phyloP scores from a whole-genome alignment of 1,140 invertebrate genomes.

The Macrobrachium nipponense region DNA sequence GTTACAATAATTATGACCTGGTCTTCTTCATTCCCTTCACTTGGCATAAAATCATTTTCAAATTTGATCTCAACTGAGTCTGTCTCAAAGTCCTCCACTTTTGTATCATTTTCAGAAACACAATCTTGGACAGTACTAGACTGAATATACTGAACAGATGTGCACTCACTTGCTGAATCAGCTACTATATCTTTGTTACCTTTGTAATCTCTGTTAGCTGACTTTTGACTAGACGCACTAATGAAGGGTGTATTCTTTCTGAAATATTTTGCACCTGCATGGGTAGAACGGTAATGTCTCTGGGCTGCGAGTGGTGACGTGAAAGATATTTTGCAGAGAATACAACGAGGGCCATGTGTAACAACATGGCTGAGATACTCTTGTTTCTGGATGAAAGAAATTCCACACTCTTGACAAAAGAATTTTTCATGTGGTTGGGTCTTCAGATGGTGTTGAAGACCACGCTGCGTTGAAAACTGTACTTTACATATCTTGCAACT shows the following conservation, averaged over 20 bases:
- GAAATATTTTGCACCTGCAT: background rate
- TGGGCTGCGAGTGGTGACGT: slow-evolving; percentile 26
- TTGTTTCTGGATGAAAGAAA: slow-evolving; percentile 16
- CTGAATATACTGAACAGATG: no score
- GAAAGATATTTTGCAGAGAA: slow-evolving; percentile 27
- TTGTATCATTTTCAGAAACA: no score
- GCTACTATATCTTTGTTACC: no score
- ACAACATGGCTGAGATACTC: slow-evolving; percentile 32
- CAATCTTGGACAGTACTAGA: no score
- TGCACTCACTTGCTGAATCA: no score
- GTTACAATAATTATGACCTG: no score
- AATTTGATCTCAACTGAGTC: no score
- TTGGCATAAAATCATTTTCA: no score
- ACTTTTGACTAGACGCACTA: no score
- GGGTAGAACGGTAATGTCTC: slow-evolving; percentile 33
- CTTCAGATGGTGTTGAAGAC: slow-evolving; percentile 41
- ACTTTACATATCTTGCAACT: slow-evolving; percentile 41
- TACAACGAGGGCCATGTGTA: slow-evolving; percentile 27
- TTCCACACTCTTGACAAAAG: slow-evolving; percentile 46
- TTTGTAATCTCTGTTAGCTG: no score
- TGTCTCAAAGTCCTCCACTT: no score
- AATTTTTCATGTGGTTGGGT: slow-evolving; percentile 40
- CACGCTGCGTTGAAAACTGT: slow-evolving; percentile 36
- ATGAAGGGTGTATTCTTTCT: background rate
- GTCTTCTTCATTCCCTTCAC: no score